These are phyloP conservation scores for Mustelus asterias DNA, from an alignment of 2,113 vertebrate genomes.

Conservation along the genomic window DNA sequence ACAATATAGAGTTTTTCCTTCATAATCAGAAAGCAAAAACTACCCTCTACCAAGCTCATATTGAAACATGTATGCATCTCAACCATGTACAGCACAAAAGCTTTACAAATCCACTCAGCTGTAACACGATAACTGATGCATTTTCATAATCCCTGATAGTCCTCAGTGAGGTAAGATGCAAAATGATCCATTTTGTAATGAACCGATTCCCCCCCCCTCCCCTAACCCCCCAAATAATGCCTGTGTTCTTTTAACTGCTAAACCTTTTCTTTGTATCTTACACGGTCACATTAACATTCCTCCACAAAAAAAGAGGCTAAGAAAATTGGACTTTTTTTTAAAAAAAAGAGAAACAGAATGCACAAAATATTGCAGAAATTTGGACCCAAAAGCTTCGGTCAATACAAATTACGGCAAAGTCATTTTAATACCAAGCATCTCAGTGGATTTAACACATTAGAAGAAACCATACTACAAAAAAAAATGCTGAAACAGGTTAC, in stretches of 20 bases:
- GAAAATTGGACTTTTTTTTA: conserved; percentile 48
- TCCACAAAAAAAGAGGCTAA: conserved; percentile 44
- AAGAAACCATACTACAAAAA: conserved; percentile 14
- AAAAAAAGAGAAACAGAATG: conserved; percentile 45
- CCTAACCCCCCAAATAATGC: conserved; percentile 29
- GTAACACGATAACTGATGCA: conserved; percentile 77
- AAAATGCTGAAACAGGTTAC: conserved; percentile 34
- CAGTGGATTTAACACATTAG: conserved; percentile 30
- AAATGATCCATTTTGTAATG: conserved; percentile 52
- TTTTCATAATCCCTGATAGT: conserved; percentile 94
- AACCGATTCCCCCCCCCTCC: conserved; percentile 26
- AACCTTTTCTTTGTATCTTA: conserved; percentile 39
- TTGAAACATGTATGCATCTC: conserved; percentile 74
- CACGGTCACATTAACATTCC: conserved; percentile 55
- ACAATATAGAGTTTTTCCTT: conserved; percentile 78
- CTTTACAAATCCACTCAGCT: conserved; percentile 72
- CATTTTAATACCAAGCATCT: conserved; percentile 35
- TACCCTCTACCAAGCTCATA: conserved; percentile 71
- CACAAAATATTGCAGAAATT: conserved; percentile 32
- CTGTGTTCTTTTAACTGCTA: conserved; percentile 28
- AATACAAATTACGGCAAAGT: conserved; percentile 26
- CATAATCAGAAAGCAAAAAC: conserved; percentile 81
- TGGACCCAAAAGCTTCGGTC: conserved; percentile 31
- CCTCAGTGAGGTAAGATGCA: conserved; percentile 88
- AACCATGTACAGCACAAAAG: conserved; percentile 73